These are phyloP conservation scores for Ictalurus furcatus DNA, from an alignment of 2,113 vertebrate genomes.

Conservation along the genomic window DNA sequence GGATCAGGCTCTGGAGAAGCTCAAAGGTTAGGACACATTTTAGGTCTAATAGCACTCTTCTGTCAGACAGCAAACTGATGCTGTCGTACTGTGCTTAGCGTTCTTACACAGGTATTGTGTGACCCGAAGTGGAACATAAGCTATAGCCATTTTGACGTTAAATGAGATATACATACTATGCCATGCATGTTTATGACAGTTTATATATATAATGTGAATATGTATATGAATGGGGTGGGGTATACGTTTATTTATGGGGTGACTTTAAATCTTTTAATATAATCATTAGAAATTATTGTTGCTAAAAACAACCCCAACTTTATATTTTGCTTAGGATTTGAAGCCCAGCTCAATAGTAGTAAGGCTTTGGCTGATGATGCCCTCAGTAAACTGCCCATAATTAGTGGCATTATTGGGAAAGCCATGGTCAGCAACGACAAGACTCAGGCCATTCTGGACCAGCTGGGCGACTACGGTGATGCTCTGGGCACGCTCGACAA, in stretches of 20 bases:
- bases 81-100: too few relatives aligned
- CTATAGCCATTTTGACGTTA: background rate
- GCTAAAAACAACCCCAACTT: background rate
- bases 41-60: background rate
- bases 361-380: constrained; percentile 76
- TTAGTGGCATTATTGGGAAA: constrained; percentile 74
- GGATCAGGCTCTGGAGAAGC: constrained; percentile 77
- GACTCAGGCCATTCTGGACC: constrained; percentile 67
- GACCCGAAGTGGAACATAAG: too few relatives aligned
- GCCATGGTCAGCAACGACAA: constrained; percentile 68
- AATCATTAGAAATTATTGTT: background rate
- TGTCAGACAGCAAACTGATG: background rate
- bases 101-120: too few relatives aligned
- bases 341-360: constrained; percentile 74
- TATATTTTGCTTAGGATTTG: constrained; percentile 75
- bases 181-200: too few relatives aligned
- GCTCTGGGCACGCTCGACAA: constrained; percentile 53
- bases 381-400: constrained; percentile 76
- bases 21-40: constrained; percentile 75
- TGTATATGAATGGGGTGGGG: too few relatives aligned
- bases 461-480: constrained; percentile 55
- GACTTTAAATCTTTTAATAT: background rate
- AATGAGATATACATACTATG: background rate
- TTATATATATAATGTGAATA: too few relatives aligned
- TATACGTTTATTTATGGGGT: background rate